These are phyloP conservation scores for Phylloscopus trochiloides DNA, from an alignment of 2,113 vertebrate genomes.

Conservation along the genomic window DNA sequence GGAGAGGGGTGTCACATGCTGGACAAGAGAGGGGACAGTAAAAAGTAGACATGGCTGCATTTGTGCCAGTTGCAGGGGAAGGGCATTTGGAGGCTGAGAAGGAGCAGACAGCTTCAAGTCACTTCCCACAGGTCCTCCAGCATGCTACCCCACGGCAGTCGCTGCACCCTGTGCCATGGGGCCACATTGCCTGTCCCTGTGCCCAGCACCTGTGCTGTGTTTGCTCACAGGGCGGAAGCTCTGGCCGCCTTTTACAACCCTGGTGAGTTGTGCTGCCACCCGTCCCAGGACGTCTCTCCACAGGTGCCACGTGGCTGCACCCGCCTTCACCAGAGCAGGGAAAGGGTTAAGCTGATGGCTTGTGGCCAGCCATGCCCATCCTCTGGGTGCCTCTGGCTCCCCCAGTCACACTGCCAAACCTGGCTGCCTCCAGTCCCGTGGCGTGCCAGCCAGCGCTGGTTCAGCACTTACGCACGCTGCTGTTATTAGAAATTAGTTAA, in stretches of 20 bases:
- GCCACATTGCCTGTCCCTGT: rapidly evolving
- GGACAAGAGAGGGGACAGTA: background rate
- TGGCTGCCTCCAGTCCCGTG: background rate
- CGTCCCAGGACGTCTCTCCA: rapidly evolving
- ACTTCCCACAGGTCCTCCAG: background rate
- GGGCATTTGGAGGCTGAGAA: background rate
- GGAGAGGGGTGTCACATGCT: background rate
- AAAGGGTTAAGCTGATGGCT: slow-evolving; percentile 3
- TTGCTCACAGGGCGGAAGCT: slow-evolving; percentile 3
- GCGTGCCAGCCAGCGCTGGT: slow-evolving; percentile 36
- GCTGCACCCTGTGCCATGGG: rapidly evolving
- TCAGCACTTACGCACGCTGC: slow-evolving; percentile 53
- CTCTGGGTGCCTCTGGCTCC: background rate
- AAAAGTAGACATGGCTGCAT: background rate
- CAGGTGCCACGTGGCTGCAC: background rate
- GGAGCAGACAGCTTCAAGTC: background rate
- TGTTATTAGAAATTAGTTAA: slow-evolving; percentile 65
- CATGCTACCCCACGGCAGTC: rapidly evolving
- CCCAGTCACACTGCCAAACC: slow-evolving; percentile 10
- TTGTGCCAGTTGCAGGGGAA: background rate
- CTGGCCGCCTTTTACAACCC: background rate
- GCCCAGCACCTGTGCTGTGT: background rate
- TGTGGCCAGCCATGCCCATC: background rate
- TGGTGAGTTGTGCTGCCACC: rapidly evolving
- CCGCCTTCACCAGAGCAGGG: background rate